A percentile compares a stretch with the other conserved stretches of the same genome.
Conservation (phyloP, 2,888 invertebrate species). For the Chaetoderma sp. region DNA sequence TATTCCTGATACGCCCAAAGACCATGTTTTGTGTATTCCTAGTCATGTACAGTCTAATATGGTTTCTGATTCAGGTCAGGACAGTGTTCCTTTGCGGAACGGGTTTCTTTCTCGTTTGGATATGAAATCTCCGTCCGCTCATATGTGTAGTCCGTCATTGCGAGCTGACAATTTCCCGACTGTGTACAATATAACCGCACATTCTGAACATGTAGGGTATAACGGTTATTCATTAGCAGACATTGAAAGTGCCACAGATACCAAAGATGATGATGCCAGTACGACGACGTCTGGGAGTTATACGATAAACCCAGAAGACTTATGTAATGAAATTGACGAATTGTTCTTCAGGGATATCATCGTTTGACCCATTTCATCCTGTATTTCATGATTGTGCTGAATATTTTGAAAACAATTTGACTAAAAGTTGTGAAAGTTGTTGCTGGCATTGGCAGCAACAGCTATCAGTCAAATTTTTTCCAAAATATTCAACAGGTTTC, state of each 20-base stretch:
- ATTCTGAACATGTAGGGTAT: background rate
- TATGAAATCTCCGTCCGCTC: slow-evolving; percentile 6
- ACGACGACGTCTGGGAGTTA: slow-evolving; percentile 64
- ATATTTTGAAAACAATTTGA: too few relatives aligned
- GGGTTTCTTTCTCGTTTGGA: slow-evolving; percentile 1
- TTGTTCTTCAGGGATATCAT: slow-evolving; percentile 63
- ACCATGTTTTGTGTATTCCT: background rate
- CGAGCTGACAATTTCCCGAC: background rate
- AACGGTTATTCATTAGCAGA: background rate
- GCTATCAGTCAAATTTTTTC: too few relatives aligned
- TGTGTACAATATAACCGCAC: slow-evolving; percentile 3
- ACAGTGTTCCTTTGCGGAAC: background rate
- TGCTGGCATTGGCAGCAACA: too few relatives aligned
- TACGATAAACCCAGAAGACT: slow-evolving; percentile 64
- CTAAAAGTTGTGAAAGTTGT: too few relatives aligned
- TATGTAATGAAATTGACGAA: slow-evolving; percentile 64
- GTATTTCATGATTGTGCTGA: too few relatives aligned
- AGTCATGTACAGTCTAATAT: background rate
- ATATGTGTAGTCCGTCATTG: slow-evolving; percentile 6
- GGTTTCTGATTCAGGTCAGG: background rate
- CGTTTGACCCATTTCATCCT: slow-evolving; percentile 44
- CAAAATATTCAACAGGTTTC: too few relatives aligned
- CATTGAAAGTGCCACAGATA: slow-evolving; percentile 37
- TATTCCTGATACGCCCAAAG: background rate
- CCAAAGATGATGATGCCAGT: slow-evolving; percentile 48